Conservation (phyloP, 2,113 vertebrate species). For the Mungos mungo region DNA sequence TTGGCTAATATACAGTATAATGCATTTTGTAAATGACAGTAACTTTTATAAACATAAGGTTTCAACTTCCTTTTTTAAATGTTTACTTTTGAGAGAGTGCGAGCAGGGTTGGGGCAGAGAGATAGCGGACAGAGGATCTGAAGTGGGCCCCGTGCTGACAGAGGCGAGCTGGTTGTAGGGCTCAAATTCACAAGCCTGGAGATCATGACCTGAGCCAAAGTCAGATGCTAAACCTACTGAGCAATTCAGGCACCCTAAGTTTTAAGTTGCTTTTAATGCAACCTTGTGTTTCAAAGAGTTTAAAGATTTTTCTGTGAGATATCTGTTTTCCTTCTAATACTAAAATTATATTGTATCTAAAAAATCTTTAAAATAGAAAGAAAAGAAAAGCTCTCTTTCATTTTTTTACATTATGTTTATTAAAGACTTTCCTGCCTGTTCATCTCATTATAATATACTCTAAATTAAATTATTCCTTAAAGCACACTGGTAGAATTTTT, state of each 20-base stretch:
- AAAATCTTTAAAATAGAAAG: conserved; percentile 51
- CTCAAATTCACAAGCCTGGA: too few species aligned
- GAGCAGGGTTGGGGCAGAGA: too few species aligned
- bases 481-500: neutral
- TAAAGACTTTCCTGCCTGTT: conserved; percentile 48
- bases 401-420: conserved; percentile 61
- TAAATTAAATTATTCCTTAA: conserved; percentile 69
- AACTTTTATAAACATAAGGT: conserved; percentile 27
- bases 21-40: neutral
- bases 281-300: neutral
- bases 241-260: neutral
- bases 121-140: too few species aligned
- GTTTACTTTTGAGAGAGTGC: too few species aligned
- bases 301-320: conserved; percentile 12
- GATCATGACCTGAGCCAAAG: too few species aligned
- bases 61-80: neutral
- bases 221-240: too few species aligned
- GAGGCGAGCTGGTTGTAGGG: too few species aligned
- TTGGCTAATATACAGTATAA: neutral
- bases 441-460: conserved; percentile 44
- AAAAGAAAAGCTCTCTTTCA: neutral
- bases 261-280: conserved; percentile 56
- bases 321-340: conserved; percentile 51
- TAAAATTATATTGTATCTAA: conserved; percentile 65
- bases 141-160: too few species aligned